These are phyloP conservation scores for Hypanus sabinus DNA, from an alignment of 2,113 vertebrate genomes.

Conservation along the genomic window DNA sequence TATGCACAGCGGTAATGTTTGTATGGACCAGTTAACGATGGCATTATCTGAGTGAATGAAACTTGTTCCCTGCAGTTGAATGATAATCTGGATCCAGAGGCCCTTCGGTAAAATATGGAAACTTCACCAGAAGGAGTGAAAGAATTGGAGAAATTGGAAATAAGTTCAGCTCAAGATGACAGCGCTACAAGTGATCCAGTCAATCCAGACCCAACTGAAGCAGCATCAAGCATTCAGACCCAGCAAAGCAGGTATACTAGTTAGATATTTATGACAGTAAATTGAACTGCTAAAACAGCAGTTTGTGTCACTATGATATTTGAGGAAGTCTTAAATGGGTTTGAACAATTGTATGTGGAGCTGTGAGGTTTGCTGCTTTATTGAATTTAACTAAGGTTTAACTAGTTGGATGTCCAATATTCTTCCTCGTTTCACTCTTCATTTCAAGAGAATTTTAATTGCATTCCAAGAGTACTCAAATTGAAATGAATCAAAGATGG, in stretches of 20 bases:
- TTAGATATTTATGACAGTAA: neutral
- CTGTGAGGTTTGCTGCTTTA: neutral
- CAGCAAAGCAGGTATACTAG: constrained; percentile 54
- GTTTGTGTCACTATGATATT: neutral
- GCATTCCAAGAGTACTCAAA: no score
- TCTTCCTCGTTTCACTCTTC: no score
- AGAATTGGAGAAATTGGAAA: constrained; percentile 54
- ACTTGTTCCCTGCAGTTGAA: constrained; percentile 51
- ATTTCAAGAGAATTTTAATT: no score
- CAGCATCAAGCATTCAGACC: constrained; percentile 49
- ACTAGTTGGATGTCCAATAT: neutral
- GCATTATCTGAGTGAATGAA: constrained; percentile 43
- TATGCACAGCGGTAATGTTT: constrained; percentile 42
- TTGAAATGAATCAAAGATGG: neutral
- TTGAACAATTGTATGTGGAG: neutral
- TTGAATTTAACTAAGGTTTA: neutral
- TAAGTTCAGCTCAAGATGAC: constrained; percentile 53
- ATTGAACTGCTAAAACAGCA: neutral
- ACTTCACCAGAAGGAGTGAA: constrained; percentile 56
- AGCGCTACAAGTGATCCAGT: constrained; percentile 50
- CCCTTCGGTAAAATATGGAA: constrained; percentile 61
- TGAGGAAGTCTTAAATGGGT: neutral
- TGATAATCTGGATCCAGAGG: constrained; percentile 62
- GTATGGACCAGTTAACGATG: neutral
- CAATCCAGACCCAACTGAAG: constrained; percentile 52